phyloP scores from a whole-genome alignment of 2,888 invertebrate genomes.

The Mimumesa dahlbomi region DNA sequence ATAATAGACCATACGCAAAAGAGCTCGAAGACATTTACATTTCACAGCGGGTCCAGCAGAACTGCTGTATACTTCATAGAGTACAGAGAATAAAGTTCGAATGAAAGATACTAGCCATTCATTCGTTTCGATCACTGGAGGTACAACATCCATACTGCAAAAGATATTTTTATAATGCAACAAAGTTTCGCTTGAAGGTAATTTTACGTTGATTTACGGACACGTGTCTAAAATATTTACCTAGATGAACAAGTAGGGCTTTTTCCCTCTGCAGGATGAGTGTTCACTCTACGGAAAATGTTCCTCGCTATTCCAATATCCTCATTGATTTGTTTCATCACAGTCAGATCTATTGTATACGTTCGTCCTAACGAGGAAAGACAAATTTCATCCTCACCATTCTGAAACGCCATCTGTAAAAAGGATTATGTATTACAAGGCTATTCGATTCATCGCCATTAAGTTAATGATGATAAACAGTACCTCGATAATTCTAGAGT shows the following conservation, averaged over 20 bases:
- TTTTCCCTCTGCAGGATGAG: slow-evolving; percentile 82
- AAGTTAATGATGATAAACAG: too few species aligned
- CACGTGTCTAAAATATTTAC: slow-evolving; percentile 47
- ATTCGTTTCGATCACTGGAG: slow-evolving; percentile 78
- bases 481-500: slow-evolving; percentile 96
- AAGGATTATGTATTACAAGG: too few species aligned
- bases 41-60: slow-evolving; percentile 98
- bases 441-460: too few species aligned
- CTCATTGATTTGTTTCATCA: slow-evolving; percentile 99
- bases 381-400: slow-evolving; percentile 97
- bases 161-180: slow-evolving; percentile 2
- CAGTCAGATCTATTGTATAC: slow-evolving; percentile 97
- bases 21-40: slow-evolving; percentile 97
- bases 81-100: slow-evolving; percentile 93
- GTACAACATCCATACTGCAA: slow-evolving; percentile 78
- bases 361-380: slow-evolving; percentile 95
- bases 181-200: too few species aligned
- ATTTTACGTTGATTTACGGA: too few species aligned
- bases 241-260: slow-evolving; percentile 77
- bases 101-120: slow-evolving; percentile 81
- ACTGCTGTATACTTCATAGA: slow-evolving; percentile 99
- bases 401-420: slow-evolving; percentile 89
- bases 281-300: slow-evolving; percentile 90
- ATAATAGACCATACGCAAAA: slow-evolving; percentile 98
- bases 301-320: slow-evolving; percentile 97